Evolutionary conservation across 2,888 invertebrate species (phyloP).

Genomic region (Acronicta aceris): DNA sequence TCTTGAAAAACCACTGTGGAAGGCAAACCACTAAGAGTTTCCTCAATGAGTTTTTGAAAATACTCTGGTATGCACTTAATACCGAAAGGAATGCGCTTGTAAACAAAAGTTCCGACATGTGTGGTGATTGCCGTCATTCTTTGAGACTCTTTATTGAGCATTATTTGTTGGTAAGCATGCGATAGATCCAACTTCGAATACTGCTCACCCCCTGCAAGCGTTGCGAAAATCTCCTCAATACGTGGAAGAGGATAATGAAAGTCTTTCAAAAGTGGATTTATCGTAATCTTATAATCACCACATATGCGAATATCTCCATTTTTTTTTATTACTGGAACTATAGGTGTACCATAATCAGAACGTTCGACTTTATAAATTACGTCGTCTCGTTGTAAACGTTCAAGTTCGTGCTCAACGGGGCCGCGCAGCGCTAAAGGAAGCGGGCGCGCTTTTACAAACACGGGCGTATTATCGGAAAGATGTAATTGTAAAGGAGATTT

Average conservation of each 20-base stretch:
- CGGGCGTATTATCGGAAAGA: background rate
- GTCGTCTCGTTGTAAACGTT: constrained; percentile 1
- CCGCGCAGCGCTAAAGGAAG: constrained; percentile 8
- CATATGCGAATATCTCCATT: constrained; percentile 9
- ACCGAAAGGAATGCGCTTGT: too few species aligned
- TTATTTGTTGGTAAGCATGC: background rate
- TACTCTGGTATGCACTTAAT: too few species aligned
- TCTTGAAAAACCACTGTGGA: too few species aligned
- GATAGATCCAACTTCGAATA: background rate
- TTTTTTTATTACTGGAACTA: constrained; percentile 9
- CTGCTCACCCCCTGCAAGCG: background rate
- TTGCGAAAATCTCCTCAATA: background rate
- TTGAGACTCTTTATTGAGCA: background rate
- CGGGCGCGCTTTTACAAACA: background rate
- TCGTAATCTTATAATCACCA: constrained; percentile 8
- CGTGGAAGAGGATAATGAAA: too few species aligned
- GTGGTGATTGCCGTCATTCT: background rate
- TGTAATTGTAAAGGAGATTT: too few species aligned
- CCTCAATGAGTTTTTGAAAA: too few species aligned
- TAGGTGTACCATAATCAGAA: constrained; percentile 5
- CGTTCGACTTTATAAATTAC: constrained; percentile 2
- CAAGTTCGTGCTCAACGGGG: constrained; percentile 1
- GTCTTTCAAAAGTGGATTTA: background rate
- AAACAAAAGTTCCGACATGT: too few species aligned
- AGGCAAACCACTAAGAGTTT: too few species aligned